Conservation (phyloP, 2,888 invertebrate species). For the Autographa pulchrina region DNA sequence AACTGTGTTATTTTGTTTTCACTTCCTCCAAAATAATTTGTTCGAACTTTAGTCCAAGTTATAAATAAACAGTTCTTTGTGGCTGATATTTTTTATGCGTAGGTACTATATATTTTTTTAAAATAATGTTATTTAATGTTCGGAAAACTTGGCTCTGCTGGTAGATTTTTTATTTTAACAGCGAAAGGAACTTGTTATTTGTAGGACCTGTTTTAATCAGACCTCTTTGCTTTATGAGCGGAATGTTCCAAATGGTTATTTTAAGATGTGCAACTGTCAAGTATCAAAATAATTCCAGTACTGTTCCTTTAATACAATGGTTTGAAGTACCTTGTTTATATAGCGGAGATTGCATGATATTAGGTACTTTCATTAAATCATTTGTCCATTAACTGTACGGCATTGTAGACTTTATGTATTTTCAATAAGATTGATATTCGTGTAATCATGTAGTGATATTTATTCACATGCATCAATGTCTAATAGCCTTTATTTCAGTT, state of each 20-base stretch:
- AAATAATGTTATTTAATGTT: not conserved
- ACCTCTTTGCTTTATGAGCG: not conserved
- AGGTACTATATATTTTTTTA: not conserved
- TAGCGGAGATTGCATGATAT: constrained; percentile 1
- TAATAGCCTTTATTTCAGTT: not conserved
- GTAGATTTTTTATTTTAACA: not conserved
- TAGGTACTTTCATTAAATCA: constrained; percentile 6
- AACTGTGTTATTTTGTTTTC: not conserved
- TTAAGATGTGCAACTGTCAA: not conserved
- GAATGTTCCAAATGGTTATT: not conserved
- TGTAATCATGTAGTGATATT: not conserved
- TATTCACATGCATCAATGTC: not conserved
- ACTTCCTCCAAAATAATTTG: not conserved
- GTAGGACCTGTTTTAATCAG: no score
- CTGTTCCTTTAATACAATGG: not conserved
- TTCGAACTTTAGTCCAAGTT: not conserved
- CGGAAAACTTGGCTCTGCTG: not conserved
- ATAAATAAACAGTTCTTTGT: not conserved
- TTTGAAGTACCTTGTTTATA: constrained; percentile 5
- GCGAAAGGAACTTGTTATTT: no score
- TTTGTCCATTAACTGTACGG: not conserved
- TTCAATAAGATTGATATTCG: not conserved
- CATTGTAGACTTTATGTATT: not conserved
- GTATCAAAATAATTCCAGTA: not conserved
- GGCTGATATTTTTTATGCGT: not conserved